Base-by-base conservation (phyloP, 2,888 invertebrate species). In the Idaea aversata region DNA sequence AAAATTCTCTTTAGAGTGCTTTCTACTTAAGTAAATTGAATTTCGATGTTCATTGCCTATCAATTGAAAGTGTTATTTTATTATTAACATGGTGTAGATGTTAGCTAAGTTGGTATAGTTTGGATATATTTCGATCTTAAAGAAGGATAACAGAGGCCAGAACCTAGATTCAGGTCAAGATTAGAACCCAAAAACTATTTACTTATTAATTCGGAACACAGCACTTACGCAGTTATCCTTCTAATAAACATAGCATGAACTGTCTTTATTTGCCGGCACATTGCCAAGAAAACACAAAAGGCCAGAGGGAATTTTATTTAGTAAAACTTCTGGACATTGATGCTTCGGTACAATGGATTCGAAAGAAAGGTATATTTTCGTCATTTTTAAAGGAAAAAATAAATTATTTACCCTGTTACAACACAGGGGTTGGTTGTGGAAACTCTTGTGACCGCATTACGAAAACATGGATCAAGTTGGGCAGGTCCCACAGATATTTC, bases 381-480 rank as follows among this genome's bases (percentile, higher is more conserved):
- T 47, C 47, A 47, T 1, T 7, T 47, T 47, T 47, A 7, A 47
- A 13, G 7, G 47, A 47, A 6, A 7, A 13, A 47, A 47, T 47
- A 47, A 47, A 47, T 10, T 47, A 47, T 47, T 47, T 47, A 47
- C 10, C 7, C 47, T 47, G 47, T 47, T 47, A 13, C 47, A 7
- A 13, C 47, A 47, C 47, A 47, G 6, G 47, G 47, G 6, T 10
- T 3, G 38, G 47, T 47, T 47, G 47, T 47, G 61, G n/a, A 7
- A 61, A 16, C 38, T 34, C 47, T 47, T 57, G 16, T 57, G 34
- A 25, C 57, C 57, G 62, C 57, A 47, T 57, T 62, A 57, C 62
- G 5, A 34, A 62, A 62, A 57, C 62, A 57, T 57, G 62, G n/a
- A 25, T 3, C 4, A 57, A 57, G 15, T 65, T 62, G 66, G 65